Evolutionary conservation across 2,797 vertebrate species (phyloP).

Genomic region (Centroberyx gerrardi): DNA sequence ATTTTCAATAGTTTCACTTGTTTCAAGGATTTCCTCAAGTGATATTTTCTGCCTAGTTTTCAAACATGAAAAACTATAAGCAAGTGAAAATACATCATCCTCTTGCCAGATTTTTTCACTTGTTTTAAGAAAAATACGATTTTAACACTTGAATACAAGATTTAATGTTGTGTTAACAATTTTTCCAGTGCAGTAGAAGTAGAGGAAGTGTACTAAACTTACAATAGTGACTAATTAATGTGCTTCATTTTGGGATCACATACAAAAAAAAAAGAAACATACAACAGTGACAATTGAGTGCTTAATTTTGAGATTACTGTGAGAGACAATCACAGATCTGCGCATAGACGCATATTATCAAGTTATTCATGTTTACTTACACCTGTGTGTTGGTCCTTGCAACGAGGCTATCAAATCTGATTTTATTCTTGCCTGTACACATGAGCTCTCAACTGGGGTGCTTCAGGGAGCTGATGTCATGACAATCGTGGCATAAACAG

Average conservation of each 20-base stretch:
- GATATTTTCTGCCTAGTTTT: not conserved
- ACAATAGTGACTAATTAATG: not conserved
- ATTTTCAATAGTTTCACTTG: not conserved
- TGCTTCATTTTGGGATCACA: not conserved
- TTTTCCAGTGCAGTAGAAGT: no score
- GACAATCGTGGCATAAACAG: slow-evolving; percentile 71
- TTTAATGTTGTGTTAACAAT: not conserved
- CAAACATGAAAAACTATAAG: no score
- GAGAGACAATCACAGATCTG: not conserved
- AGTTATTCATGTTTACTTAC: not conserved
- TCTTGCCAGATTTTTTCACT: not conserved
- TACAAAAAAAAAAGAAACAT: not conserved
- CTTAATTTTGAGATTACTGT: not conserved
- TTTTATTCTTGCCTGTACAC: slow-evolving; percentile 43
- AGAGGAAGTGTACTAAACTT: no score
- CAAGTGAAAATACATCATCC: not conserved
- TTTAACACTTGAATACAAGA: not conserved
- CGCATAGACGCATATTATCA: not conserved
- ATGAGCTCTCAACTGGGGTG: slow-evolving; percentile 33
- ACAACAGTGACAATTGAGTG: not conserved
- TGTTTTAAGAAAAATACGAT: not conserved
- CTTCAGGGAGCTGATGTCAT: slow-evolving; percentile 71
- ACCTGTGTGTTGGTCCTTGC: not conserved
- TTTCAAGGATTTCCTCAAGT: not conserved
- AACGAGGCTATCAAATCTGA: slow-evolving; percentile 29